Evolutionary conservation across 2,888 invertebrate genomes (phyloP), one percentile per base, ranked within the genome.

Genomic region (Barypeithes pellucidus): DNA sequence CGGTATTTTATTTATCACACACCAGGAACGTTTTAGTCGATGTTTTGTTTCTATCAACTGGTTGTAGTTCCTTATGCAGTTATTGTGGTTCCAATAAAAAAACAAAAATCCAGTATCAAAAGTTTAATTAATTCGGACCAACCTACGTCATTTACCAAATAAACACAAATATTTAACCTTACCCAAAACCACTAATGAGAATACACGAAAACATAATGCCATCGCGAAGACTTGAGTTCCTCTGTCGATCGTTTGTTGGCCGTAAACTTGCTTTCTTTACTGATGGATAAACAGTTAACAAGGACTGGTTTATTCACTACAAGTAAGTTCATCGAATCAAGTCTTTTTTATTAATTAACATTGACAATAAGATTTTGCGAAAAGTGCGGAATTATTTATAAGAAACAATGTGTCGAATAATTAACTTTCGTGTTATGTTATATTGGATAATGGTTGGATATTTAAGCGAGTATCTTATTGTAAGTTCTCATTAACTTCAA

Each of bases 201-300:
- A 65, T 65, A 12, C 65, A 67, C 24, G 45, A 45, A 45, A 60
- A 47, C 45, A 59, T 39, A 67, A 43, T 52, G 45, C 22, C 24
- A 67, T 67, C 67, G 45, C 59, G 59, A 67, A 67, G 67, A 67
- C 39, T 24, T 39, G 8, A 61, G n/a, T 22, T 20, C 22, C 41
- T 41, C 29, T 62, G 62, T 62, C 62, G 62, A 62, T 47, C 29
- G 24, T 24, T 70, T n/a, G 43, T 67, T 54, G 71, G 67, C 71
- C 66, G 67, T 75, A 72, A 75, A 75, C 75, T 67, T 75, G 75
- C 67, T 71, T 70, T 61, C 70, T 71, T 62, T 54, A 18, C 69
- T 54, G 69, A 73, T 65, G 71, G 63, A 67, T 45, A 73, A 66
- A 73, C 72, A 73, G 66, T 74, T 71, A 71, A 67, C 62, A 60